Percentiles rank a stretch among this genome's conserved stretches.
These are phyloP conservation scores for Myzus persicae DNA, from an alignment of 1,140 invertebrate species.

Conservation along the genomic window DNA sequence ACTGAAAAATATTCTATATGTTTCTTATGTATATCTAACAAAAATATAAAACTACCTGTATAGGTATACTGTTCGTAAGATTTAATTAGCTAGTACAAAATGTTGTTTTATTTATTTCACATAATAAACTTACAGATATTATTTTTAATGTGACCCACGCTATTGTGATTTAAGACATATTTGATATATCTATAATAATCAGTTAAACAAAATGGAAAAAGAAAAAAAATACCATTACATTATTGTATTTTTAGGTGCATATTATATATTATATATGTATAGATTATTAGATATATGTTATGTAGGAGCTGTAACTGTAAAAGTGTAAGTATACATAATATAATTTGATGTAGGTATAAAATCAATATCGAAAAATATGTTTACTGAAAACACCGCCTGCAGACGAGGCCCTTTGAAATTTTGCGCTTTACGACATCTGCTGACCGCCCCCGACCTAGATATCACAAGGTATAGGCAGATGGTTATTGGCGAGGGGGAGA, in stretches of 20 bases:
- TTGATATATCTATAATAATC: background rate
- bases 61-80: background rate
- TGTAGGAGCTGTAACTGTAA: background rate
- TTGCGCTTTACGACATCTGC: conserved; percentile 55
- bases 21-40: background rate
- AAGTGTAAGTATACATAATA: background rate
- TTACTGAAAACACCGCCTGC: conserved; percentile 53
- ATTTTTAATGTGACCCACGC: too few relatives aligned
- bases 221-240: background rate
- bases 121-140: background rate
- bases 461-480: conserved; percentile 49
- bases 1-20: background rate
- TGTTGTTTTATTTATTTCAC: background rate
- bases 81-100: background rate
- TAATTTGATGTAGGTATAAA: conserved; percentile 29
- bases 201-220: background rate
- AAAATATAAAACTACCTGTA: background rate
- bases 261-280: background rate
- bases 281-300: background rate
- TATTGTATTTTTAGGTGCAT: background rate
- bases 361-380: conserved; percentile 52
- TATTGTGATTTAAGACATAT: too few relatives aligned
- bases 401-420: conserved; percentile 23
- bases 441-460: conserved; percentile 53
- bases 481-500: conserved; percentile 48